phyloP scores from a whole-genome alignment of 1,140 invertebrate species.

The Formica exsecta region DNA sequence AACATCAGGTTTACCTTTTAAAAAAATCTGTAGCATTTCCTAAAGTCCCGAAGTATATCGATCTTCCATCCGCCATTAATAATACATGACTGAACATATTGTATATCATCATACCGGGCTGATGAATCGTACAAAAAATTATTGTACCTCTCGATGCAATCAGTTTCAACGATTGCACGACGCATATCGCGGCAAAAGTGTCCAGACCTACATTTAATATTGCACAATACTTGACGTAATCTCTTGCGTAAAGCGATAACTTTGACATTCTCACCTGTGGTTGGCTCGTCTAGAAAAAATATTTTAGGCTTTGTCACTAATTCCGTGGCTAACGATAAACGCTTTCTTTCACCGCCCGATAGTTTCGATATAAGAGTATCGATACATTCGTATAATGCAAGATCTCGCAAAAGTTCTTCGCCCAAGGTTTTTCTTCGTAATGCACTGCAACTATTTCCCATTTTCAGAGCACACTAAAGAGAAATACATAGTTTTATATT shows the following conservation, averaged over 20 bases:
- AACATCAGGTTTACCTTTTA: constrained; percentile 61
- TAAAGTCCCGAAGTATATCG: constrained; percentile 86
- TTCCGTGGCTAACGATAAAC: constrained; percentile 93
- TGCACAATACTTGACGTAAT: not conserved
- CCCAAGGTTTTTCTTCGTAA: constrained; percentile 78
- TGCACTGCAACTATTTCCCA: constrained; percentile 68
- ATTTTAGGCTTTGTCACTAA: constrained; percentile 92
- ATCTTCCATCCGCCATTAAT: constrained; percentile 87
- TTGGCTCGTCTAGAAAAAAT: constrained; percentile 90
- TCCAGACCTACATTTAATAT: constrained; percentile 88
- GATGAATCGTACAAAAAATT: constrained; percentile 95
- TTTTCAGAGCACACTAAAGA: constrained; percentile 85
- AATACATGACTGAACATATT: constrained; percentile 88
- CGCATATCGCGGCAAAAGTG: constrained; percentile 89
- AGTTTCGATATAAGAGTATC: constrained; percentile 89
- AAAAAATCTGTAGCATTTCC: constrained; percentile 67
- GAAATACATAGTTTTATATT: not conserved
- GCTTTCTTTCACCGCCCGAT: constrained; percentile 93
- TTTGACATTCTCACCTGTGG: constrained; percentile 80
- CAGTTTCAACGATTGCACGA: constrained; percentile 88
- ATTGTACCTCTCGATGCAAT: constrained; percentile 91
- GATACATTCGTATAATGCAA: constrained; percentile 88
- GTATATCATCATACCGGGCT: constrained; percentile 93
- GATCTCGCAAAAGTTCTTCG: constrained; percentile 87
- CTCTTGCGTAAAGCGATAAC: not conserved